Base-by-base conservation (phyloP, 2,113 vertebrate genomes). In the Megaleporinus macrocephalus region DNA sequence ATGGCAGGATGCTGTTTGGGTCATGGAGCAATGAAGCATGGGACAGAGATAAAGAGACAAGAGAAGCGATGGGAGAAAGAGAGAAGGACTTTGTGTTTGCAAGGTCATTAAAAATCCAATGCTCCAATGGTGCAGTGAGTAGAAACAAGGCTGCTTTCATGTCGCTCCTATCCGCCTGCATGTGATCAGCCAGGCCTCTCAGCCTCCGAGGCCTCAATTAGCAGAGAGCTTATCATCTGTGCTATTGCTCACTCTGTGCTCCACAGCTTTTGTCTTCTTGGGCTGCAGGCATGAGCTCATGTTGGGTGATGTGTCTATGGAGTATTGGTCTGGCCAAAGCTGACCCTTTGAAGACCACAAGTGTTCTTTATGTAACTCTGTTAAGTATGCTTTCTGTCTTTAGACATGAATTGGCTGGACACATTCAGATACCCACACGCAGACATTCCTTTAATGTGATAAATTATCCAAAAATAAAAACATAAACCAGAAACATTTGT, bases 31-130 rank as follows among this genome's bases (percentile, higher is more conserved):
- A 69, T 44, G n/a, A 9, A 41, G 29, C 47, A 29, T 57, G 71
- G 47, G 53, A 61, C 10, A 30, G 74, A 76, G 44, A 73, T 41
- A 49, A 63, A 44, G 15, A 73, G 4, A 33, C 0, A 24, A 73
- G 44, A 69, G 61, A 24, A 24, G 33, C n/a, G 59, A 26, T 12
- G 15, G 57, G 26, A 26, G 10, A 41, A 57, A 51, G 36, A 69
- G 30, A 57, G 36, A 33, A 53, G 76, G 80, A 71, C 61, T 79
- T 78, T 12, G 22, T 79, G 59, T 69, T 83, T 65, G 59, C 26
- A 65, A 49, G 77, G 61, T 86, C 80, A 83, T 86, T 83, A 86
- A 80, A 83, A 33, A 75, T 73, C 72, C 65, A 63, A 61, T 30
- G 77, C 71, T 83, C 44, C 55, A 80, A 22, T 80, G 68, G 72